Base-by-base conservation (phyloP, 2,113 vertebrate genomes). In the Aptenodytes forsteri region DNA sequence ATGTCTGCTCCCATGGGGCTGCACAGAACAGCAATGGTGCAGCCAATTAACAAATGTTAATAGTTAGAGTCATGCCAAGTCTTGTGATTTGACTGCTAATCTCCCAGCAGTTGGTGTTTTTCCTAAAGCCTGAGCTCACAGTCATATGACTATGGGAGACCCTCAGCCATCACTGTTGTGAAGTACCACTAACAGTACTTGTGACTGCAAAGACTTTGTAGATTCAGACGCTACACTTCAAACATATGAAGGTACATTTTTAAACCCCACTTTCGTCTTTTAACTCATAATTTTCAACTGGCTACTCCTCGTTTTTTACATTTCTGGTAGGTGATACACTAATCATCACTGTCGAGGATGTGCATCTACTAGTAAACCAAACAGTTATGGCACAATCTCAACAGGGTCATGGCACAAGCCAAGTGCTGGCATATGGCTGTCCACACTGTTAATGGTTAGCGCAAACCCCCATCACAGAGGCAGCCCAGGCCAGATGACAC, bases 81-180 rank as follows among this genome's bases (percentile, higher is more conserved):
- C 96, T 93, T 93, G 90, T 97, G 95, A 95, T 88, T 65, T 42
- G 32, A 44, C n/a, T 93, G 85, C 62, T 97, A 88, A 97, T 96
- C 92, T 92, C 82, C 55, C 75, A n/a, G 92, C 47, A 89, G 58
- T 38, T 86, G 71, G 27, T 58, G 54, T 80, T 97, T 70, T 88
- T 72, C 40, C 67, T n/a, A 23, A 89, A 88, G 58, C n/a, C 75
- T 90, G 88, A 96, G 49, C 75, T 96, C 87, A 56, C 5, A 10
- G 82, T 91, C 93, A 65, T 76, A 93, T 75, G 95, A 94, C 90
- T 81, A 16, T 5, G 22, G 42, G 42, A 93, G 79, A 93, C 83
- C 82, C 71, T 93, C 83, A 64, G 83, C 23, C 69, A 27, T 16
- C 30, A 21, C 67, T 70, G 1, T 30, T 77, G 47, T 46, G 46